Base-by-base conservation (phyloP, 2,888 invertebrate genomes). In the Acheta domesticus region DNA sequence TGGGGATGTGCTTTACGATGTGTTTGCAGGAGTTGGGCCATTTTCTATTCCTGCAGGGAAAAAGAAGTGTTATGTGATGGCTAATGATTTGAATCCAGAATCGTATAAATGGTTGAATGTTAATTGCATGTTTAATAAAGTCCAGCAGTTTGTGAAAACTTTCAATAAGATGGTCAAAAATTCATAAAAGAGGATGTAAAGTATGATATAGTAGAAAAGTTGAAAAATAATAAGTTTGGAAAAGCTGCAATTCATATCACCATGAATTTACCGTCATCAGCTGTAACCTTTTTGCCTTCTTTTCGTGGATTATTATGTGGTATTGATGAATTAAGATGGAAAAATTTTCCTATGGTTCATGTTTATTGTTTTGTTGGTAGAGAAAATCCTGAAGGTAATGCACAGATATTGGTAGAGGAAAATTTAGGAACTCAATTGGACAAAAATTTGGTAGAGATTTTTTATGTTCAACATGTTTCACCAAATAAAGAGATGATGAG, bases 11-110 rank as follows among this genome's bases (percentile, higher is more conserved):
- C 88, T 99, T 0, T 99, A 96, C 87, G 99, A 99, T 89, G 93
- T 98, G 0, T 99, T 98, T 87, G 96, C 98, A 83, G 99, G 99
- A 12, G 95, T 99, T 20, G 99, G 99, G 0, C 99, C 99, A 0
- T 99, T 99, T 87, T 91, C 96, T 11, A 89, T 99, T 79, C 98
- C 98, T 0, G 94, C 95, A 1, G 95, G 94, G 0, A 94, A 92
- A 85, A 90, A 89, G 81, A 89, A 88, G 80, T 91, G 92, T 82
- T 88, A 85, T 81, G 97, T 98, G 21, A 90, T 93, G 84, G 98
- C 98, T 0, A 99, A 99, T 87, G 99, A 99, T 87, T 89, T 99
- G 80, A 99, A 99, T 87, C 98, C 99, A 0, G 93, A 95, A 78
- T 96, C 96, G 12, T 94, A 89, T 85, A 92, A 93, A 84, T 98